Evolutionary conservation across 2,888 invertebrate genomes (phyloP), one percentile per base, ranked within the genome.

Genomic region (Pachymerium ferrugineum): DNA sequence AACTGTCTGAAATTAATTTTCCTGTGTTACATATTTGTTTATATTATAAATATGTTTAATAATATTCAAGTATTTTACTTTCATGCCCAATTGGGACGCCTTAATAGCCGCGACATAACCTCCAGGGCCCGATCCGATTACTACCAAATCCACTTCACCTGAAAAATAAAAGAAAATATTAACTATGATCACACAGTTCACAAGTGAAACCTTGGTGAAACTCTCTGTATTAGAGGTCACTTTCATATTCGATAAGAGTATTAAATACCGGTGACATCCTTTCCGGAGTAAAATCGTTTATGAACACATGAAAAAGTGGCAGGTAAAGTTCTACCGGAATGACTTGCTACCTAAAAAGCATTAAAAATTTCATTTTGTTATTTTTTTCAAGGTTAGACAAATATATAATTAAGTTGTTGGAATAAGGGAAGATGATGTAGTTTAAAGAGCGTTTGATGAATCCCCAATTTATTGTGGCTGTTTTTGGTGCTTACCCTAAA

Each of bases 31-130:
- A n/a, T n/a, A n/a, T n/a, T n/a, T n/a, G n/a, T n/a, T n/a, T n/a
- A n/a, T 70, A 72, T 4, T 71, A 42, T 62, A 69, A 16, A 33
- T 22, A 42, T n/a, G 35, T n/a, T 28, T 38, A 12, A 47, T 6
- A n/a, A 29, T 6, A 70, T 30, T 72, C 1, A 4, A 1, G n/a
- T 31, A 71, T 74, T 29, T 68, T 76, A 93, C 93, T 86, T 97
- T 98, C 87, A 99, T 87, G 77, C 99, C 99, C 79, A 99, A 86
- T 83, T 99, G 99, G 38, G 98, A 92, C 74, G 98, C 97, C 87
- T 99, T 99, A 79, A 99, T 98, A 28, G 99, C 91, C 75, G 99
- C 99, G 72, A 99, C 99, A 87, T 99, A 99, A 76, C 99, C 99
- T 77, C 99, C 99, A 78, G 99, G 99, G 75, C 99, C 99, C 69